These are phyloP conservation scores for Cebus imitator DNA, from an alignment of 2,113 vertebrate species.

Conservation along the genomic window DNA sequence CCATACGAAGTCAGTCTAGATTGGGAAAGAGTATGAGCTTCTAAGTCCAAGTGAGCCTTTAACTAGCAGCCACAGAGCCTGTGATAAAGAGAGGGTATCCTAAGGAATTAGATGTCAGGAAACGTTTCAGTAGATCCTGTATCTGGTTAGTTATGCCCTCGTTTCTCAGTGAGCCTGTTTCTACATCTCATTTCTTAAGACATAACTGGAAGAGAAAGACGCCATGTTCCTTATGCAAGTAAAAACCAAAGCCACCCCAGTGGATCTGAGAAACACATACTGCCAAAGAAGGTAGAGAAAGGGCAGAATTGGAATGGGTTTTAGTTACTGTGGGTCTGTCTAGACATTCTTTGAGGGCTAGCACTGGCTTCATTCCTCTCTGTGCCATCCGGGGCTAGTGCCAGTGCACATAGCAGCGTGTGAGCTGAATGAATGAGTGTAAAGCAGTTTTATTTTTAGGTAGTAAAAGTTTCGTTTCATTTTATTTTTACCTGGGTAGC, in stretches of 20 bases:
- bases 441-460: not conserved
- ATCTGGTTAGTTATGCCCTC: not conserved
- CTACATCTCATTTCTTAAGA: not conserved
- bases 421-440: not conserved
- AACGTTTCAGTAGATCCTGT: not conserved
- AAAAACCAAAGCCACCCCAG: not conserved
- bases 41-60: not conserved
- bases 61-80: not conserved
- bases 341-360: not conserved
- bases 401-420: not conserved
- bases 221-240: not conserved
- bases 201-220: not conserved
- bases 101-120: not conserved
- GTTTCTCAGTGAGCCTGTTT: not conserved
- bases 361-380: not conserved
- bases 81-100: not conserved
- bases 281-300: not conserved
- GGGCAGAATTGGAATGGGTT: fast-evolving
- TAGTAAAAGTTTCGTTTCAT: not conserved
- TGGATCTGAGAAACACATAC: not conserved
- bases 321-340: not conserved
- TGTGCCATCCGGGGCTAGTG: not conserved
- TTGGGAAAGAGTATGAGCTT: not conserved
- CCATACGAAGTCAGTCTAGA: not conserved
- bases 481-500: not conserved